Evolutionary conservation across 2,888 invertebrate species (phyloP).

Genomic region (Apodemia duryi): DNA sequence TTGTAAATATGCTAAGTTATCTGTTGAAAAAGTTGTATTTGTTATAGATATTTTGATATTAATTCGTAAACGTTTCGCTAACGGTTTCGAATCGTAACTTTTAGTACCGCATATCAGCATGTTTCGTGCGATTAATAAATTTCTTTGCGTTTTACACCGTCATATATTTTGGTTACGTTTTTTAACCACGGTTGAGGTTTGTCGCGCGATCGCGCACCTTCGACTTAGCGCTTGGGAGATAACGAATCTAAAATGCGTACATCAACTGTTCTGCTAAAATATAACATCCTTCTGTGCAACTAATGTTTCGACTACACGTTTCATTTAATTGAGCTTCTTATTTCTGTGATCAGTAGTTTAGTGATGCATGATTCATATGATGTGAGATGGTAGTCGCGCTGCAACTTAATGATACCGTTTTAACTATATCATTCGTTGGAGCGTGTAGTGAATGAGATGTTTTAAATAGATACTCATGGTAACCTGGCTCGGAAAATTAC

Average conservation of each 20-base stretch:
- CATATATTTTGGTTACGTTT: slow-evolving; percentile 22
- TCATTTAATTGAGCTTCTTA: slow-evolving; percentile 29
- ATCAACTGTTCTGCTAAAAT: slow-evolving; percentile 15
- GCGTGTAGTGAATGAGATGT: slow-evolving; percentile 11
- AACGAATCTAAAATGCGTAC: slow-evolving; percentile 14
- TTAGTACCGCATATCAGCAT: slow-evolving; percentile 49
- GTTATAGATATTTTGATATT: not conserved
- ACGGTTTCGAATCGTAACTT: slow-evolving; percentile 46
- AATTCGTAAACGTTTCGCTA: slow-evolving; percentile 30
- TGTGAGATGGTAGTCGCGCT: slow-evolving; percentile 18
- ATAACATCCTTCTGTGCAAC: slow-evolving; percentile 20
- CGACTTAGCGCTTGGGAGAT: slow-evolving; percentile 24
- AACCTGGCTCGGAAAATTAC: slow-evolving; percentile 5
- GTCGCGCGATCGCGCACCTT: slow-evolving; percentile 20
- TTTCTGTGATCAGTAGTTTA: slow-evolving; percentile 32
- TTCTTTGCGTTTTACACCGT: slow-evolving; percentile 38
- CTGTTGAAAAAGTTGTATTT: not conserved
- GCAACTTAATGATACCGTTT: slow-evolving; percentile 8
- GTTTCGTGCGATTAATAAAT: slow-evolving; percentile 45
- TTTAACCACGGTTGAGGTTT: slow-evolving; percentile 27
- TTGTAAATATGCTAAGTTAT: not conserved
- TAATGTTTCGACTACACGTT: slow-evolving; percentile 8
- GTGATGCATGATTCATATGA: slow-evolving; percentile 36
- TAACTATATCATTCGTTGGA: not conserved
- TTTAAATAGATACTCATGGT: slow-evolving; percentile 18